Percentiles rank a stretch among this genome's conserved stretches.
Conservation (phyloP, 2,888 invertebrate species). For the Drosophila macrothrix region DNA sequence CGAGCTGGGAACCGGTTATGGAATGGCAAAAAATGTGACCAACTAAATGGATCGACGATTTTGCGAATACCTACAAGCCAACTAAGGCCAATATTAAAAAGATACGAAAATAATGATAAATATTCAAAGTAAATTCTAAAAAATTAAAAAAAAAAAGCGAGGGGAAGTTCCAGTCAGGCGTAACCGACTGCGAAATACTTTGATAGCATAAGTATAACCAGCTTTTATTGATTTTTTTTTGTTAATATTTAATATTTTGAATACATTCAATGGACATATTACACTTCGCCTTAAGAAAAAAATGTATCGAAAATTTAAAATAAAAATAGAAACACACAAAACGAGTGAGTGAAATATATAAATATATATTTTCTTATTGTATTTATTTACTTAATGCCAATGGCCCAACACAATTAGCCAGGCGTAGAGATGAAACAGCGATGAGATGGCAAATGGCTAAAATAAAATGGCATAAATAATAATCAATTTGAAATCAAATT, state of each 20-base stretch:
- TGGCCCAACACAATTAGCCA: conserved; percentile 55
- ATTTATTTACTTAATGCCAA: conserved; percentile 11
- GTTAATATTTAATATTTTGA: too few relatives aligned
- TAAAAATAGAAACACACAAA: not conserved
- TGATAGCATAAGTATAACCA: too few relatives aligned
- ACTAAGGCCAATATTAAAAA: not conserved
- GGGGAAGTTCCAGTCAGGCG: too few relatives aligned
- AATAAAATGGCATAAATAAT: conserved; percentile 79
- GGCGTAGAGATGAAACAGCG: conserved; percentile 7
- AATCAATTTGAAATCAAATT: conserved; percentile 83
- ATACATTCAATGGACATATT: not conserved
- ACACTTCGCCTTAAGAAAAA: accelerated
- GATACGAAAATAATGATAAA: not conserved
- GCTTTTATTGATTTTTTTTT: not conserved
- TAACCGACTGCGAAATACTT: too few relatives aligned
- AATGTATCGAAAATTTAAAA: not conserved
- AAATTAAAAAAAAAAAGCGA: not conserved
- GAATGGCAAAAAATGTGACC: not conserved
- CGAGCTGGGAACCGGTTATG: conserved; percentile 33
- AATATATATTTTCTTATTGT: not conserved
- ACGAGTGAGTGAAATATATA: not conserved
- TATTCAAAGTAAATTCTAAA: not conserved
- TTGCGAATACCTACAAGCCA: not conserved
- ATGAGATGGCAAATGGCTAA: conserved; percentile 53
- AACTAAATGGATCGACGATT: not conserved